Evolutionary conservation across 2,888 invertebrate genomes (phyloP), one percentile per base, ranked within the genome.

Genomic region (Macrophya annulata): DNA sequence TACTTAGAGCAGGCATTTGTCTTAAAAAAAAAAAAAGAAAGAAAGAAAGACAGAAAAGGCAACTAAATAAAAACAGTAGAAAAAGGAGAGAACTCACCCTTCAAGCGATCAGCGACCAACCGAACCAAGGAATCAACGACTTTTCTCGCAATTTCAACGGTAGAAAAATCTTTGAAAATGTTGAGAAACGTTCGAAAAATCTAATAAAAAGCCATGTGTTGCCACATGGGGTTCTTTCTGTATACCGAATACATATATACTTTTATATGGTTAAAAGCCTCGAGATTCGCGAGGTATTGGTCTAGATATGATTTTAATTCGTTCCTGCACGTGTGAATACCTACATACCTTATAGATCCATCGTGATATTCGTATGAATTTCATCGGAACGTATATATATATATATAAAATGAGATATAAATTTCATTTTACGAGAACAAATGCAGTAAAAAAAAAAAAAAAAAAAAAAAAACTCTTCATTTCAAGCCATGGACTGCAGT

Each of bases 1-100:
- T 83, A 83, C 83, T 71, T 83, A 83, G 83, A 45, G 68, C 45
- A 21, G 48, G 51, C 83, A 83, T 83, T 83, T 83, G 83, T 83
- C 83, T 83, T 71, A 68, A 31, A 55, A 68, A 68, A 71, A 68
- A 68, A 43, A 31, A 31, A 31, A 31, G 4, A 17, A 3, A 1
- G 48, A 65, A 10, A 59, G 21, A 59, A 59, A 79, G 40, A 59
- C 17, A 40, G n/a, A 62, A 79, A 45, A 25, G 10, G 40, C 45
- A 48, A 25, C 10, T 31, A 81, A 81, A 81, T 65, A 65, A 81
- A 81, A 81, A 81, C 21, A 43, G 62, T 40, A 40, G 9, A 15
- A 68, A 45, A 83, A n/a, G 48, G 51, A 25, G 4, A 8, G 48
- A 48, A 37, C 43, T 51, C 31, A 31, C 68, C 48, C 31, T 68